These are phyloP conservation scores for Clarias macrocephalus DNA, from an alignment of 2,113 vertebrate genomes.

Conservation along the genomic window DNA sequence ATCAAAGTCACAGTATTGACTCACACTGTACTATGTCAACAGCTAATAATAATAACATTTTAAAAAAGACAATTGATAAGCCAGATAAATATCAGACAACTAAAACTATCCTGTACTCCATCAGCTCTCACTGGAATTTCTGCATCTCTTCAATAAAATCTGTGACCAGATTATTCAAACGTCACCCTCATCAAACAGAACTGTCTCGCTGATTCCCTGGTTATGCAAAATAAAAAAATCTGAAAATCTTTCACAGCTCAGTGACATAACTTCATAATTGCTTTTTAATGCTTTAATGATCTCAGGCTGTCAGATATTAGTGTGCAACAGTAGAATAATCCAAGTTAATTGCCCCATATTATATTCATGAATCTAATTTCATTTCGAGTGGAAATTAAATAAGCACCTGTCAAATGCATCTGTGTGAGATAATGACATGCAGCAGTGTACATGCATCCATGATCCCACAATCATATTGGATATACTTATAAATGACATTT, in stretches of 20 bases:
- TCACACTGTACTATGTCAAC: background rate
- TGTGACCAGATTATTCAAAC: constrained; percentile 16
- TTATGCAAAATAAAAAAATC: background rate
- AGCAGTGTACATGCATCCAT: background rate
- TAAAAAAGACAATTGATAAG: too few species aligned
- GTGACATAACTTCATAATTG: constrained; percentile 31
- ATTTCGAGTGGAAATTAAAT: constrained; percentile 48
- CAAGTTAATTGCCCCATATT: constrained; percentile 43
- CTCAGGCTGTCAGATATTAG: constrained; percentile 43
- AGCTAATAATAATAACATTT: too few species aligned
- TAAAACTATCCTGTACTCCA: background rate
- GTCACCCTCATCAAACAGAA: background rate
- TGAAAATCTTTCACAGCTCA: constrained; percentile 25
- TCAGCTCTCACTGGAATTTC: background rate
- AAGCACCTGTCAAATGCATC: constrained; percentile 35
- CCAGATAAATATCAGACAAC: background rate
- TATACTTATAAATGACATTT: constrained; percentile 6
- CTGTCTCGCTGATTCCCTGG: background rate
- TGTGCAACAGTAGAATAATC: constrained; percentile 43
- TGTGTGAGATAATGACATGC: constrained; percentile 15
- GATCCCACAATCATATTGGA: background rate
- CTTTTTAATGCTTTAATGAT: constrained; percentile 45
- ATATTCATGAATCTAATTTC: constrained; percentile 51
- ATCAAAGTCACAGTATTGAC: background rate
- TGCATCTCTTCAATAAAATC: background rate